Conservation (phyloP, 2,888 invertebrate genomes). For the Hypsopygia costalis region DNA sequence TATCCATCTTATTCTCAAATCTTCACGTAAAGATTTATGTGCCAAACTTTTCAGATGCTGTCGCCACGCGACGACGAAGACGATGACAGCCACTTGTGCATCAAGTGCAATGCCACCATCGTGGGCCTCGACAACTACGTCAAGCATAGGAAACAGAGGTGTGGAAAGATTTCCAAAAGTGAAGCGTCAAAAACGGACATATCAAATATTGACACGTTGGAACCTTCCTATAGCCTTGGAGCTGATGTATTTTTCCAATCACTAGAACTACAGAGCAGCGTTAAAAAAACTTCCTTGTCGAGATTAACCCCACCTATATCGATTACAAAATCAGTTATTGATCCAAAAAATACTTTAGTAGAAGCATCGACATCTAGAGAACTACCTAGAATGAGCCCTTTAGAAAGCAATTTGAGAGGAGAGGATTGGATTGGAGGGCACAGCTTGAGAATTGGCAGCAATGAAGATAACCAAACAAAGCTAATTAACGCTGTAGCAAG, state of each 20-base stretch:
- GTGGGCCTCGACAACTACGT: slow-evolving; percentile 93
- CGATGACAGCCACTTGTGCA: slow-evolving; percentile 92
- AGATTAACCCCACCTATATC: slow-evolving; percentile 70
- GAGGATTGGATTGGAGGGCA: slow-evolving; percentile 83
- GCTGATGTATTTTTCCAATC: slow-evolving; percentile 94
- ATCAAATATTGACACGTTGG: slow-evolving; percentile 55
- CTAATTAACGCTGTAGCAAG: slow-evolving; percentile 84
- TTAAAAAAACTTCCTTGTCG: slow-evolving; percentile 78
- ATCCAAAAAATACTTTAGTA: slow-evolving; percentile 44
- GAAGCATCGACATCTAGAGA: slow-evolving; percentile 58
- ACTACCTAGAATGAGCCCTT: slow-evolving; percentile 56
- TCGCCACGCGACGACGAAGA: slow-evolving; percentile 82
- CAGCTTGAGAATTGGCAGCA: slow-evolving; percentile 74
- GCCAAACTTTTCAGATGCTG: slow-evolving; percentile 67
- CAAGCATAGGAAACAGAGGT: slow-evolving; percentile 88
- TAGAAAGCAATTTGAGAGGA: slow-evolving; percentile 70
- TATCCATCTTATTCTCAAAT: slow-evolving; percentile 34
- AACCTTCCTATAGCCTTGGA: slow-evolving; percentile 82
- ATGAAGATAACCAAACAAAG: slow-evolving; percentile 81
- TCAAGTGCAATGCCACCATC: slow-evolving; percentile 91
- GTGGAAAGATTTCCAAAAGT: slow-evolving; percentile 64
- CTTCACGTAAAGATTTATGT: slow-evolving; percentile 21
- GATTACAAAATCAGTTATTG: slow-evolving; percentile 47
- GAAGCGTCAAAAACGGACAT: slow-evolving; percentile 44
- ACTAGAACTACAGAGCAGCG: slow-evolving; percentile 87